Evolutionary conservation across 2,797 vertebrate genomes (phyloP), one percentile per base, ranked within the genome.

Genomic region (Orestias chungarensis): DNA sequence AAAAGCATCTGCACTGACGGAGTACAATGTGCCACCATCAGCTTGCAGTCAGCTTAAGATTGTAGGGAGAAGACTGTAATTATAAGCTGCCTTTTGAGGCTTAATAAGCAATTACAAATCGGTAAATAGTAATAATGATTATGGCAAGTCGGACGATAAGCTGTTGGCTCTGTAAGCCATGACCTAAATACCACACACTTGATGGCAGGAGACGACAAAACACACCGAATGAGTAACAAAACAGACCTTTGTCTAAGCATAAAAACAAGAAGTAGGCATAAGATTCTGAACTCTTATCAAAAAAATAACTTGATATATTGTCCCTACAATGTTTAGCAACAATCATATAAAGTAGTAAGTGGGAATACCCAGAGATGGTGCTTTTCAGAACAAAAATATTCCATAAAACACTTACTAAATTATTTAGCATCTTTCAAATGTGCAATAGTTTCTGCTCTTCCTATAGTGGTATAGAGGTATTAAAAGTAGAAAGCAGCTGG

Each of bases 41-140:
- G 29, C 46, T 20, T 35, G 29, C 29, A 50, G 29, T 47, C 12
- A 42, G 35, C 35, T 14, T 6, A 6, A 31, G 43, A 47, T 47
- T 66, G 64, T 27, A 65, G 64, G 43, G 65, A 66, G 20, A 20
- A 14, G 65, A 50, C 12, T 6, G 15, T 52, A 68, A 68, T 52
- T 25, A 88, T 85, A 77, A 68, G 76, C 74, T 85, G 82, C 86
- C 87, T 84, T 82, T 73, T 49, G 86, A 83, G 82, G 80, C 85
- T 83, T 82, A 75, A 86, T 82, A 78, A 85, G 85, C 85, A 91
- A 89, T 90, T 92, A 91, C 82, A 55, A 90, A 88, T 87, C 81
- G 73, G 86, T 82, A 89, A 90, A 89, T 46, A 46, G 25, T 89
- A 88, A 89, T 89, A 88, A 89, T 90, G 87, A 87, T 62, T 27